phyloP scores from a whole-genome alignment of 2,113 vertebrate species.

The Ageneiosus marmoratus region DNA sequence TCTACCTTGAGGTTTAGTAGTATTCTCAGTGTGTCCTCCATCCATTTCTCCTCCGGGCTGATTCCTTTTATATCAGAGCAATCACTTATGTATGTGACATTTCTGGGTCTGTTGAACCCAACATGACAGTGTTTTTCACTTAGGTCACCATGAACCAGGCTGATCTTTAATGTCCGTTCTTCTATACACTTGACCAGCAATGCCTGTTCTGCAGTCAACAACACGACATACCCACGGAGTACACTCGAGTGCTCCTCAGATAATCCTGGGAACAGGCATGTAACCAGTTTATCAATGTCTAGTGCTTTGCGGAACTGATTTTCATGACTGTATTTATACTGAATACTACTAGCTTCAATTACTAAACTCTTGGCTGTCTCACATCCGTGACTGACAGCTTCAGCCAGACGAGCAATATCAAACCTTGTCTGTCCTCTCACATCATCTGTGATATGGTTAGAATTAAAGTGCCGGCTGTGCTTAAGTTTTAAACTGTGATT shows the following conservation, averaged over 20 bases:
- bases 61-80: not conserved
- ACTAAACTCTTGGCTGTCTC: slow-evolving; percentile 69
- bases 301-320: slow-evolving; percentile 46
- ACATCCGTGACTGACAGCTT: slow-evolving; percentile 79
- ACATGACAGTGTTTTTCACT: slow-evolving; percentile 79
- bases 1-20: slow-evolving; percentile 72
- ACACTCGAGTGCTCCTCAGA: slow-evolving; percentile 74
- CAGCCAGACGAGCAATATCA: slow-evolving; percentile 66
- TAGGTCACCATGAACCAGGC: slow-evolving; percentile 82
- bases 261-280: slow-evolving; percentile 78
- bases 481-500: slow-evolving; percentile 65
- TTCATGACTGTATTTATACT: slow-evolving; percentile 48
- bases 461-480: slow-evolving; percentile 83
- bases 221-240: slow-evolving; percentile 74
- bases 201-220: slow-evolving; percentile 67
- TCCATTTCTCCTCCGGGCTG: slow-evolving; percentile 72
- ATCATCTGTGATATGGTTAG: not conserved
- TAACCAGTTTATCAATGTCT: slow-evolving; percentile 74
- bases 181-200: slow-evolving; percentile 63
- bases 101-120: slow-evolving; percentile 75
- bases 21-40: slow-evolving; percentile 42
- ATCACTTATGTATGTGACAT: slow-evolving; percentile 63
- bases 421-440: slow-evolving; percentile 25
- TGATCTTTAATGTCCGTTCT: slow-evolving; percentile 64
- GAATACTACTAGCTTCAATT: slow-evolving; percentile 66